These are phyloP conservation scores for Agrochola circellaris DNA, from an alignment of 2,888 invertebrate genomes.

Conservation along the genomic window DNA sequence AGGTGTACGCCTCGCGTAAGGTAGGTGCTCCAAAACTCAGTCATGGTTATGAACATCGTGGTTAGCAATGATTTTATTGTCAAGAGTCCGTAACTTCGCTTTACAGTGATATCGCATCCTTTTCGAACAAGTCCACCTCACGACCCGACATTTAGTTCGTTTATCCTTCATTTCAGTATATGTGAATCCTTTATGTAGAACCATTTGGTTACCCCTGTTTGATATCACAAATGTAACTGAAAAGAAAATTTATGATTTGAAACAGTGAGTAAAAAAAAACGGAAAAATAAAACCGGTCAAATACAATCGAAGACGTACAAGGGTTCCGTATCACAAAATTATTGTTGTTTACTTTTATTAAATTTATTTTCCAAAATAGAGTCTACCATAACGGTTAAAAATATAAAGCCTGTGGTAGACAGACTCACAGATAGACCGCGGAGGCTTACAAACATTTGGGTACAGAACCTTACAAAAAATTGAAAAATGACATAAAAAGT, in stretches of 20 bases:
- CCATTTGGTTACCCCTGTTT: slow-evolving; percentile 57
- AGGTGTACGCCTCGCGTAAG: background rate
- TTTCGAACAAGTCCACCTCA: slow-evolving; percentile 60
- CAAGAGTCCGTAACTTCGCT: slow-evolving; percentile 52
- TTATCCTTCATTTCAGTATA: slow-evolving; percentile 52
- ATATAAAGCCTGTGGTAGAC: background rate
- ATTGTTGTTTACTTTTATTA: background rate
- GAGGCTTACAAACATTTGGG: background rate
- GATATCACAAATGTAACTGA: slow-evolving; percentile 61
- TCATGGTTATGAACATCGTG: slow-evolving; percentile 8
- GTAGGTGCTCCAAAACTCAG: background rate
- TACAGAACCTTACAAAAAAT: background rate
- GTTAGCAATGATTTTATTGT: background rate
- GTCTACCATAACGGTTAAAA: background rate
- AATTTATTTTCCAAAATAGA: background rate
- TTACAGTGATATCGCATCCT: slow-evolving; percentile 39
- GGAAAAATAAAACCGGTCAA: background rate
- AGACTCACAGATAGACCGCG: background rate
- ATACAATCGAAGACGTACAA: too few relatives aligned
- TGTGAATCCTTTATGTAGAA: slow-evolving; percentile 53
- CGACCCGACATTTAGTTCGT: background rate
- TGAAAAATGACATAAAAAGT: background rate
- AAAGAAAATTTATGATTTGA: slow-evolving; percentile 20
- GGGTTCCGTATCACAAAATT: background rate
- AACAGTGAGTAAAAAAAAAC: background rate